Percentiles rank a stretch among this genome's conserved stretches.
Conservation (phyloP, 2,797 vertebrate genomes). For the Aulostomus chinensis region DNA sequence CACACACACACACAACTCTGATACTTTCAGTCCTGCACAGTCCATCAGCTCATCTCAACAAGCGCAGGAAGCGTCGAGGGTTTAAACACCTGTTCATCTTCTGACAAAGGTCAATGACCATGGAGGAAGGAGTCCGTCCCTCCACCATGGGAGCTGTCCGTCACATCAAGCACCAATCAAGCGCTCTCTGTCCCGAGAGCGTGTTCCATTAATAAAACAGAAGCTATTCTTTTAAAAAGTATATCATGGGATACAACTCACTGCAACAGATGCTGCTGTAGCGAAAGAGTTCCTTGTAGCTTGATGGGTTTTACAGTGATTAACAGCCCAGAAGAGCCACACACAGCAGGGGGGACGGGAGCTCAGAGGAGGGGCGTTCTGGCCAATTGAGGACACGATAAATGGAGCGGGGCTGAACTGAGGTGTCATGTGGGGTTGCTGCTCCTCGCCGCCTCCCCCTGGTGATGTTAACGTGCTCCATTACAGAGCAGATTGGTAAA, state of each 20-base stretch:
- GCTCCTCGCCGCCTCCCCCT: conserved; percentile 19
- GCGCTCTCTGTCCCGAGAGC: too few relatives aligned
- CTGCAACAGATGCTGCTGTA: too few relatives aligned
- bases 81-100: too few relatives aligned
- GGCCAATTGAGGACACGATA: conserved; percentile 18
- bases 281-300: too few relatives aligned
- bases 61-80: too few relatives aligned
- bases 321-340: not conserved
- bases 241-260: too few relatives aligned
- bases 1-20: not conserved
- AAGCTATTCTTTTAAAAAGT: too few relatives aligned
- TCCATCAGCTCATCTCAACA: not conserved
- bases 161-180: too few relatives aligned
- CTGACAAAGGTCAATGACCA: too few relatives aligned
- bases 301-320: not conserved
- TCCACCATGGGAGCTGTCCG: too few relatives aligned
- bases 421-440: conserved; percentile 22
- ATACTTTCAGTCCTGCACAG: not conserved
- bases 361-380: not conserved
- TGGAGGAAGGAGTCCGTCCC: too few relatives aligned
- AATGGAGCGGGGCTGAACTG: conserved; percentile 26
- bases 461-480: conserved; percentile 34
- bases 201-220: too few relatives aligned
- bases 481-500: conserved; percentile 1
- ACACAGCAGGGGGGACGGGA: not conserved